Conservation (phyloP, 2,797 vertebrate species). For the Tarsius wallacei region DNA sequence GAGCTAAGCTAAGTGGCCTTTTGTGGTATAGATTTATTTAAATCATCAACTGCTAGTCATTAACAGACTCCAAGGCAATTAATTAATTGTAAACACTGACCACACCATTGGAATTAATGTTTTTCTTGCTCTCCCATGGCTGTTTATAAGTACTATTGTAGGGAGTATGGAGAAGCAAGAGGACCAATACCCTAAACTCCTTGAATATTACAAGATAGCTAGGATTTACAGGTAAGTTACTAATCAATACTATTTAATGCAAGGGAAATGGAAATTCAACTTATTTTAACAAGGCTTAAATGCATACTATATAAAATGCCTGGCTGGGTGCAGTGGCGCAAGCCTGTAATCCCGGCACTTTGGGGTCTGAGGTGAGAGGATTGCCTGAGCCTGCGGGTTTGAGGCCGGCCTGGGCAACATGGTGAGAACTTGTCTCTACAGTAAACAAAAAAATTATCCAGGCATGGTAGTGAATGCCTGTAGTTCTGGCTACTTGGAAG, state of each 20-base stretch:
- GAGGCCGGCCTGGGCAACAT: too few relatives aligned
- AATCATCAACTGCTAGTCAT: slow-evolving; percentile 39
- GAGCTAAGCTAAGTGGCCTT: neutral
- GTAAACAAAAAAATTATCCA: too few relatives aligned
- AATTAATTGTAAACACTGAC: neutral
- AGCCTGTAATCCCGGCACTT: too few relatives aligned
- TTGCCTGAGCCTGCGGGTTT: too few relatives aligned
- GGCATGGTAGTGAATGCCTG: too few relatives aligned
- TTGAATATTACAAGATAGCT: neutral
- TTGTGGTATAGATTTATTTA: slow-evolving; percentile 19
- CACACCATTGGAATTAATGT: neutral
- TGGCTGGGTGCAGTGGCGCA: too few relatives aligned
- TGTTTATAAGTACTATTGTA: neutral
- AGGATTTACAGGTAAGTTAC: neutral
- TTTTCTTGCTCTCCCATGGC: neutral
- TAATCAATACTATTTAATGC: neutral
- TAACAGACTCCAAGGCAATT: slow-evolving; percentile 56
- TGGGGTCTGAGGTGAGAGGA: too few relatives aligned
- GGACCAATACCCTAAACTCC: neutral
- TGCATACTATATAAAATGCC: neutral
- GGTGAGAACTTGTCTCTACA: too few relatives aligned
- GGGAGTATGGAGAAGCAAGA: neutral
- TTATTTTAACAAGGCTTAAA: slow-evolving; percentile 42
- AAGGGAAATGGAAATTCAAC: neutral
- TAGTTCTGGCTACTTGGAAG: too few relatives aligned